Evolutionary conservation across 2,113 vertebrate genomes (phyloP).

Genomic region (Arvicanthis niloticus): DNA sequence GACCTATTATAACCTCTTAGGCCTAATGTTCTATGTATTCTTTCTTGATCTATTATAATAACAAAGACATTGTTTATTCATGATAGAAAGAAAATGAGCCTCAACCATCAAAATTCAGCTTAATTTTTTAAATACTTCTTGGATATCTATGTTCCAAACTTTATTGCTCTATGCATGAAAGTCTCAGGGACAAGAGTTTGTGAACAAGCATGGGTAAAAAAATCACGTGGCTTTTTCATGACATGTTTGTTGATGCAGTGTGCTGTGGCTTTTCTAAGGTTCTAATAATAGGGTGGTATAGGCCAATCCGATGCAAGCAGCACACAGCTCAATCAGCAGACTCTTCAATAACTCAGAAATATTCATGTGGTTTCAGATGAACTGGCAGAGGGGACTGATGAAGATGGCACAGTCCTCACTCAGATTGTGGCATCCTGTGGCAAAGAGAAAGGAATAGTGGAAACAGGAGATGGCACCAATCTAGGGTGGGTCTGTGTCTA

Average conservation of each 20-base stretch:
- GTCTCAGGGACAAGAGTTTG: background rate
- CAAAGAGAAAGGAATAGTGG: background rate
- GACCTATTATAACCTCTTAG: background rate
- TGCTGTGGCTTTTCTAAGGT: background rate
- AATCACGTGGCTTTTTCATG: background rate
- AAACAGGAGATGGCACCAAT: background rate
- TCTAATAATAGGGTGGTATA: background rate
- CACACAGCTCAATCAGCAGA: background rate
- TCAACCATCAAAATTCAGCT: background rate
- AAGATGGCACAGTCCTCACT: background rate
- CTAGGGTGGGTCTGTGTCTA: background rate
- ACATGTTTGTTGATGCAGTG: background rate
- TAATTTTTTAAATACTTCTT: background rate
- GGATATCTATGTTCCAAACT: background rate
- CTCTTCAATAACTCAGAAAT: background rate
- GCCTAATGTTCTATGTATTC: background rate
- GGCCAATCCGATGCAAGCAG: background rate
- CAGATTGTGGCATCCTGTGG: too few relatives aligned
- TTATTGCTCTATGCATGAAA: background rate
- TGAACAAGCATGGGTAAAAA: too few relatives aligned
- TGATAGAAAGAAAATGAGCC: background rate
- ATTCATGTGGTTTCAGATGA: too few relatives aligned
- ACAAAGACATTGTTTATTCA: background rate
- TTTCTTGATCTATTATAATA: background rate
- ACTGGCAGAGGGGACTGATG: too few relatives aligned